Base-by-base conservation (phyloP, 1,140 invertebrate species). In the Macrocentrus cingulum region DNA sequence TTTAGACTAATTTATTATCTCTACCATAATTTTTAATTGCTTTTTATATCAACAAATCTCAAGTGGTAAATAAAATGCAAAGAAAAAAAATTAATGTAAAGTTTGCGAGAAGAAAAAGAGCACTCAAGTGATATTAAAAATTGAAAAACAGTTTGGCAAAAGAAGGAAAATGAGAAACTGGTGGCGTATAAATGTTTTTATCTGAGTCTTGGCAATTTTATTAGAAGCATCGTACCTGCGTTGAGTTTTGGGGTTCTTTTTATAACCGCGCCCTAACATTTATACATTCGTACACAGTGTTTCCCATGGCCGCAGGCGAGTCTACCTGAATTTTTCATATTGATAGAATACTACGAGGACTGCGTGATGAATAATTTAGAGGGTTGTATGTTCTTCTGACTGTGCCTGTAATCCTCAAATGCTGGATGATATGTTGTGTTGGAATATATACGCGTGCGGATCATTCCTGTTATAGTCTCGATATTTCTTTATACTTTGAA, bases 321-420 rank as follows among this genome's bases (percentile, higher is more conserved):
- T 32, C 36, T 32, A 49, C 46, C 46, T 49, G 46, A 49, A 49
- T 49, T 49, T 49, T 49, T 49, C 25, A 49, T 49, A 18, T 29
- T 32, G 46, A 49, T 49, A 49, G 46, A 49, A 49, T 32, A 32
- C 13, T n/a, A n/a, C 8, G 46, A 15, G 23, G 25, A 32, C 46
- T 34, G 46, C 25, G 36, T 32, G 19, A 49, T 49, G 46, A 49
- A 49, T 49, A 49, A 49, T 49, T 49, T 49, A 49, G 46, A 49
- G 46, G 25, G 23, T 7, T 49, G 46, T 34, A 16, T 49, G 36
- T 49, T 32, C 46, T 49, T 49, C 46, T 23, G 25, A 9, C 20
- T 13, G 23, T 34, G n/a, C 36, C 46, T 29, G 46, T 49, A 49
- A 49, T 49, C 46, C 23, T 49, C 23, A 49, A 15, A 49, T 32